Conservation (phyloP, 2,888 invertebrate species). For the Sinotaia quadrata region DNA sequence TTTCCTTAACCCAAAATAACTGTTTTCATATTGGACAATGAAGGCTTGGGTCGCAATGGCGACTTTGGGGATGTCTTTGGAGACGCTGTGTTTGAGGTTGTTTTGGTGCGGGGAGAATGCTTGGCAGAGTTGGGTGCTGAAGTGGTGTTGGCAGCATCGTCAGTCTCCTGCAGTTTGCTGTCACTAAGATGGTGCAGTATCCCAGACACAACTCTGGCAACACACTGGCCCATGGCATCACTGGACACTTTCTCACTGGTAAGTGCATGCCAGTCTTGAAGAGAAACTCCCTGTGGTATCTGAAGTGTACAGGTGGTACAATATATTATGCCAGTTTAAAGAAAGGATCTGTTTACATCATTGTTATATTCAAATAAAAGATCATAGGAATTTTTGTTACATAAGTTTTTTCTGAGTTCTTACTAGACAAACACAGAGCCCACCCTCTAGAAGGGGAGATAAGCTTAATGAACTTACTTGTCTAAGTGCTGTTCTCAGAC, state of each 20-base stretch:
- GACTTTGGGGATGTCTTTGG: conserved; percentile 6
- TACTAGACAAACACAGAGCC: too few species aligned
- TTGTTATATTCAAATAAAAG: too few species aligned
- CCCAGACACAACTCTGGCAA: conserved; percentile 47
- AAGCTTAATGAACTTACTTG: too few species aligned
- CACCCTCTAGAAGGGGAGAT: too few species aligned
- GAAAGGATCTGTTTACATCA: too few species aligned
- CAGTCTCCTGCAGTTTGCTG: conserved; percentile 22
- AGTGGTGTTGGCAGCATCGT: conserved; percentile 2
- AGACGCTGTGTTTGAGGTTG: not conserved
- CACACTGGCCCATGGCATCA: conserved; percentile 52
- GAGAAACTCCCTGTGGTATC: conserved; percentile 57
- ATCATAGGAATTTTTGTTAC: too few species aligned
- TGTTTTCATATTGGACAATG: conserved; percentile 34
- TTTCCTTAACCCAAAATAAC: conserved; percentile 29
- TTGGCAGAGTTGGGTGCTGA: not conserved
- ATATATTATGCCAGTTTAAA: not conserved
- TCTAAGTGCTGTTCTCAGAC: too few species aligned
- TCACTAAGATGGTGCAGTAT: conserved; percentile 34
- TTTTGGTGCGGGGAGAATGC: not conserved
- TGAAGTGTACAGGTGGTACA: conserved; percentile 23
- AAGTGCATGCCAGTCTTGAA: conserved; percentile 54
- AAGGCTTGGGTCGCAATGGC: conserved; percentile 6
- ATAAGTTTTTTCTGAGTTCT: too few species aligned
- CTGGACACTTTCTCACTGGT: conserved; percentile 43